These are phyloP conservation scores for Tethya wilhelma DNA, from an alignment of 37 sponge, comb jelly and placozoan genomes.

Conservation along the genomic window DNA sequence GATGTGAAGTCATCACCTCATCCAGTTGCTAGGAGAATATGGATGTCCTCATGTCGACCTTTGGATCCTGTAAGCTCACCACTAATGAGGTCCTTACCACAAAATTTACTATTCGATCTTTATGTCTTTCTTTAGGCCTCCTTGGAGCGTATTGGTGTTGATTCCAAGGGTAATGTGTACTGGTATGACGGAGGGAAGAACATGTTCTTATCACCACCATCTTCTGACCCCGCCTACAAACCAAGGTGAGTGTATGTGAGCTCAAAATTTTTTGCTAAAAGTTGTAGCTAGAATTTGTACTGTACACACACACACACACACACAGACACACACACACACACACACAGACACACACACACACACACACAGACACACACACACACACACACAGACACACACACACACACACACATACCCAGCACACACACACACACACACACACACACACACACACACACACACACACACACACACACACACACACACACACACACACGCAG, in stretches of 20 bases:
- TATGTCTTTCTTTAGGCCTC: slow-evolving; percentile 33
- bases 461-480: no score
- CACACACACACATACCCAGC: no score
- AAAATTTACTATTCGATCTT: background rate
- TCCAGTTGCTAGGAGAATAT: slow-evolving; percentile 33
- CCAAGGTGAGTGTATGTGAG: slow-evolving; percentile 52
- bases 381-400: no score
- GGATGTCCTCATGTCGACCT: slow-evolving; percentile 44
- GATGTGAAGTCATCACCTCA: background rate
- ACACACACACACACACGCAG: slow-evolving; percentile 31
- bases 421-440: no score
- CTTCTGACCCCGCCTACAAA: slow-evolving; percentile 33
- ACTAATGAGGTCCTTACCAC: background rate
- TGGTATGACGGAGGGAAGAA: slow-evolving; percentile 79
- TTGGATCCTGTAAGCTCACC: slow-evolving; percentile 27
- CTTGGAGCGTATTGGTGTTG: slow-evolving; percentile 66
- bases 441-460: no score
- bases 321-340: no score
- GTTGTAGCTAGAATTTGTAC: no score
- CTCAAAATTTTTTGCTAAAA: no score
- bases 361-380: no score
- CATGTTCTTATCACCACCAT: slow-evolving; percentile 48
- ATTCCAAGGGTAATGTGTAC: slow-evolving; percentile 58
- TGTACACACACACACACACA: background rate
- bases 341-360: background rate